A percentile compares a stretch with the other conserved stretches of the same genome.
phyloP scores from a whole-genome alignment of 2,888 invertebrate genomes.

The Xanthorhoe spadicearia region DNA sequence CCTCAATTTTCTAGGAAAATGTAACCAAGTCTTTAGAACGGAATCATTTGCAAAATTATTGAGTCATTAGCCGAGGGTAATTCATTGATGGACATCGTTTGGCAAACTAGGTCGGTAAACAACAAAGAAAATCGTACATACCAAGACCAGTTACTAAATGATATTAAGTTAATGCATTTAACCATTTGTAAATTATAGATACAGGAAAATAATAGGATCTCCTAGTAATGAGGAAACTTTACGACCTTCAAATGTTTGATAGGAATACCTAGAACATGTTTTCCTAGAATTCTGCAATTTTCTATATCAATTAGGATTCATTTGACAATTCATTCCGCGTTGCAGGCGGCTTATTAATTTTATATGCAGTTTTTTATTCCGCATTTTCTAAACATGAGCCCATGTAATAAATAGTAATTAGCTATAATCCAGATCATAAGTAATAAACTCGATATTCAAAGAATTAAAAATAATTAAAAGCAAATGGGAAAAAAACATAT shows the following conservation, averaged over 20 bases:
- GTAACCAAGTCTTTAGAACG: not conserved
- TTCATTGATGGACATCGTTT: conserved; percentile 12
- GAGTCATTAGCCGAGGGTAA: conserved; percentile 3
- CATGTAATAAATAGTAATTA: not conserved
- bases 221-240: conserved; percentile 51
- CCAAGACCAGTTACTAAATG: not conserved
- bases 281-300: conserved; percentile 35
- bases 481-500: too few relatives aligned
- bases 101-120: conserved; percentile 13
- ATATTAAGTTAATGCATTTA: conserved; percentile 4
- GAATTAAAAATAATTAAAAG: not conserved
- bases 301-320: conserved; percentile 46
- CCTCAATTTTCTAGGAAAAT: conserved; percentile 35
- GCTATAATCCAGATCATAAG: not conserved
- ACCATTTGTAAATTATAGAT: conserved; percentile 29
- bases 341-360: conserved; percentile 42
- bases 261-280: conserved; percentile 31
- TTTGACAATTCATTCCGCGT: conserved; percentile 50
- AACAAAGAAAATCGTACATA: conserved; percentile 8
- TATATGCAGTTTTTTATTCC: conserved; percentile 38
- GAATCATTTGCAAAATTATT: not conserved
- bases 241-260: conserved; percentile 44
- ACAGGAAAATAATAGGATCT: conserved; percentile 48
- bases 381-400: conserved; percentile 29
- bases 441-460: not conserved